A percentile compares a stretch with the other conserved stretches of the same genome.
Conservation (phyloP, 2,888 invertebrate genomes). For the Lypha dubia region DNA sequence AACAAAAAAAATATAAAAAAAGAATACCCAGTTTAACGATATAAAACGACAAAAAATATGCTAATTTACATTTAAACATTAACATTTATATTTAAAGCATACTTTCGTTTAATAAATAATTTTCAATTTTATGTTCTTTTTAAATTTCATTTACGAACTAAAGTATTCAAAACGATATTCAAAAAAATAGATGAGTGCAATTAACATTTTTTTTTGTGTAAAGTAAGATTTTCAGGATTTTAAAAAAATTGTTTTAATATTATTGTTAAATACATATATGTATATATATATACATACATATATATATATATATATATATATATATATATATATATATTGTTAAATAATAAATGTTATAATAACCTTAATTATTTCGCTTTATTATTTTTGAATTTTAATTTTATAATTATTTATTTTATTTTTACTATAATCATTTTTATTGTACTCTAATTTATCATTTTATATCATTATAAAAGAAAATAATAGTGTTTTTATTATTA, state of each 20-base stretch:
- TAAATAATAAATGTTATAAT: constrained; percentile 10
- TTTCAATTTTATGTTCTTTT: constrained; percentile 1
- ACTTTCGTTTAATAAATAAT: constrained; percentile 6
- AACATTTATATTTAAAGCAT: constrained; percentile 32
- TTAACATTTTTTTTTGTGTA: constrained; percentile 21
- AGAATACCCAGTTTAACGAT: constrained; percentile 48
- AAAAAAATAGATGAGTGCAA: constrained; percentile 17
- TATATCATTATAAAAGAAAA: constrained; percentile 57
- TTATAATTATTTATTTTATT: constrained; percentile 60
- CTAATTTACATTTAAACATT: constrained; percentile 23
- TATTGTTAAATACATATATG: no score
- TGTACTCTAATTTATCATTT: constrained; percentile 48
- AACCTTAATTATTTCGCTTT: constrained; percentile 17
- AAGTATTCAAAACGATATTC: constrained; percentile 51
- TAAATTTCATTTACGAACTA: constrained; percentile 60
- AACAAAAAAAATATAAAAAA: constrained; percentile 75
- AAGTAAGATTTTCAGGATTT: constrained; percentile 1
- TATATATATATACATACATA: no score
- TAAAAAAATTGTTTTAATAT: constrained; percentile 31
- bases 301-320: no score
- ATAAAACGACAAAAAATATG: constrained; percentile 54
- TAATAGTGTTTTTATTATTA: constrained; percentile 67
- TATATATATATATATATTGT: no score
- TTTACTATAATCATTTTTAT: constrained; percentile 23
- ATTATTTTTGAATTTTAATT: constrained; percentile 39